Percentiles rank a stretch among this genome's conserved stretches.
These are phyloP conservation scores for Uloborus plumipes DNA, from an alignment of 2,888 invertebrate genomes.

Conservation along the genomic window DNA sequence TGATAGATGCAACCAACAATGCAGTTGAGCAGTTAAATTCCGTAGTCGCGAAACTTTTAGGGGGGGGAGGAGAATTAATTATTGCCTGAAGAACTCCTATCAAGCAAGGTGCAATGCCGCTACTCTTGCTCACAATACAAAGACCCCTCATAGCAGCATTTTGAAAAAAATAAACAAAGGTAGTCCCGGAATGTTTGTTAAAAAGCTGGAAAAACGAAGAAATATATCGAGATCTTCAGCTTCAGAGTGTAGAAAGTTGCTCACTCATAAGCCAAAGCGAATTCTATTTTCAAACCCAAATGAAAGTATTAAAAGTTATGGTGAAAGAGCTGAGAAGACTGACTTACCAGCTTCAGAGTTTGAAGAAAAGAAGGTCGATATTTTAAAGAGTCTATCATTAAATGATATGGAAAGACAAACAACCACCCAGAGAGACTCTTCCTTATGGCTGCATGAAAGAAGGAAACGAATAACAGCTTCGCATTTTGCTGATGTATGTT, in stretches of 20 bases:
- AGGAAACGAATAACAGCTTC: background rate
- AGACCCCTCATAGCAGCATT: background rate
- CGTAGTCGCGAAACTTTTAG: slow-evolving; percentile 1
- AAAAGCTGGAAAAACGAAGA: background rate
- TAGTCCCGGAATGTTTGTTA: background rate
- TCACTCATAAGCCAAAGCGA: background rate
- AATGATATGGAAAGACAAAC: background rate
- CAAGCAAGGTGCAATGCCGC: slow-evolving; percentile 10
- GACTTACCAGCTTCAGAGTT: background rate
- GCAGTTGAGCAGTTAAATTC: slow-evolving; percentile 21
- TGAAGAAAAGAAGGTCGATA: background rate
- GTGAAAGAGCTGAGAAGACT: background rate
- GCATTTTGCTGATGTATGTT: background rate
- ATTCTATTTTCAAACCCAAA: background rate
- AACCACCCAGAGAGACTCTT: background rate
- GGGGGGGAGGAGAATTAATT: slow-evolving; percentile 22
- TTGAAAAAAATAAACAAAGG: background rate
- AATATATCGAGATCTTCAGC: background rate
- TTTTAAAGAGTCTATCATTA: background rate
- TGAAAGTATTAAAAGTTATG: background rate
- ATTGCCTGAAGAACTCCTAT: background rate
- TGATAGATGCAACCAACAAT: slow-evolving; percentile 16
- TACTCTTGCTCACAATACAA: background rate
- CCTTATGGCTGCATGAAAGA: background rate
- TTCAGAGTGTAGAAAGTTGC: background rate